Evolutionary conservation across 2,888 invertebrate species (phyloP).

Genomic region (Mechanitis messenoides): DNA sequence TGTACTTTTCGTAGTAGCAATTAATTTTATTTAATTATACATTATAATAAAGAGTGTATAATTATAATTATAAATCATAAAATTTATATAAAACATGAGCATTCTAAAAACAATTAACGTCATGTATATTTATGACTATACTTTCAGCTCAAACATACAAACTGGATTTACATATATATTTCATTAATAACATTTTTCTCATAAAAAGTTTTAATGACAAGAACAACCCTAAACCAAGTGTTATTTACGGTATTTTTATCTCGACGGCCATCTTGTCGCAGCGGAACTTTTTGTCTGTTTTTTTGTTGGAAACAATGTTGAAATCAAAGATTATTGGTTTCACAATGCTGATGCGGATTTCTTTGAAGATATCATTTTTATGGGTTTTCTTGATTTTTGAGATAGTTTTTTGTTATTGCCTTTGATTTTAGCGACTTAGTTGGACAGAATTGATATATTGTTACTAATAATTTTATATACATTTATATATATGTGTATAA

Average conservation of each 20-base stretch:
- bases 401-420: slow-evolving; percentile 18
- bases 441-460: too few species aligned
- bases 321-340: slow-evolving; percentile 51
- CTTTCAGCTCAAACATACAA: not conserved
- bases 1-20: too few species aligned
- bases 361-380: slow-evolving; percentile 69
- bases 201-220: slow-evolving; percentile 14
- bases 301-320: slow-evolving; percentile 49
- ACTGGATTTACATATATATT: not conserved
- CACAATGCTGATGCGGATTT: slow-evolving; percentile 53
- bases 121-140: not conserved
- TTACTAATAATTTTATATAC: too few species aligned
- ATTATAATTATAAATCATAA: not conserved
- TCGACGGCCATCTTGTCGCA: slow-evolving; percentile 55
- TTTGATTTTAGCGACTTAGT: not conserved
- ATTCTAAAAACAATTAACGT: slow-evolving; percentile 2
- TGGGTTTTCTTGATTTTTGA: slow-evolving; percentile 44
- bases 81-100: not conserved
- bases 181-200: slow-evolving; percentile 5
- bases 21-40: not conserved
- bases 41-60: not conserved
- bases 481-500: too few species aligned
- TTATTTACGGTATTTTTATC: slow-evolving; percentile 69
- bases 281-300: slow-evolving; percentile 47
- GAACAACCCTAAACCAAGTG: slow-evolving; percentile 49